These are phyloP conservation scores for Ceratitis capitata DNA, from an alignment of 1,140 invertebrate genomes.

Conservation along the genomic window DNA sequence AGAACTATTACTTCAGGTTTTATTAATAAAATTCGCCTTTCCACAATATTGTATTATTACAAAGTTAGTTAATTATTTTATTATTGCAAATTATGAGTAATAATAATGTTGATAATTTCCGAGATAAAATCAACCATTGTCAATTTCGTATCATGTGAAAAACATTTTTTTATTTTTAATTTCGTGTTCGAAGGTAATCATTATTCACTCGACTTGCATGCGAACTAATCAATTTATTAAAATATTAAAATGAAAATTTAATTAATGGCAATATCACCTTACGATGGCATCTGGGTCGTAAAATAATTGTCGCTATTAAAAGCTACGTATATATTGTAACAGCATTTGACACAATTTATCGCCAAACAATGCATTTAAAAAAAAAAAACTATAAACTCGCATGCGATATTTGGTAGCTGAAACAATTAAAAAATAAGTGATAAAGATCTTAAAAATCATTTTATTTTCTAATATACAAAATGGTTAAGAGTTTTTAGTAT, in stretches of 20 bases:
- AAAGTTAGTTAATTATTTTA: neutral
- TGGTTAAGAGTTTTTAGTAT: neutral
- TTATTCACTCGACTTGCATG: neutral
- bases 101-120: neutral
- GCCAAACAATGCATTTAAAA: neutral
- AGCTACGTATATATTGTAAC: neutral
- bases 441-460: neutral
- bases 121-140: neutral
- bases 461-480: neutral
- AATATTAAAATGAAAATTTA: neutral
- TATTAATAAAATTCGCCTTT: no score
- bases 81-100: neutral
- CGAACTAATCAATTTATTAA: slow-evolving; percentile 1
- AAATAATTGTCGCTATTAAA: neutral
- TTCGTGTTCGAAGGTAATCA: neutral
- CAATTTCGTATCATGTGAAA: neutral
- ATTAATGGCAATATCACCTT: neutral
- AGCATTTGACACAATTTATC: slow-evolving; percentile 8
- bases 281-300: neutral
- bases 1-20: no score
- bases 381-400: no score
- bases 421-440: neutral
- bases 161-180: no score
- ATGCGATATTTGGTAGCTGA: no score
- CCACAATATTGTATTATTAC: no score